Percentiles rank a stretch among this genome's conserved stretches.
Conservation (phyloP, 2,797 vertebrate species). For the Enteromius trimaculatus region DNA sequence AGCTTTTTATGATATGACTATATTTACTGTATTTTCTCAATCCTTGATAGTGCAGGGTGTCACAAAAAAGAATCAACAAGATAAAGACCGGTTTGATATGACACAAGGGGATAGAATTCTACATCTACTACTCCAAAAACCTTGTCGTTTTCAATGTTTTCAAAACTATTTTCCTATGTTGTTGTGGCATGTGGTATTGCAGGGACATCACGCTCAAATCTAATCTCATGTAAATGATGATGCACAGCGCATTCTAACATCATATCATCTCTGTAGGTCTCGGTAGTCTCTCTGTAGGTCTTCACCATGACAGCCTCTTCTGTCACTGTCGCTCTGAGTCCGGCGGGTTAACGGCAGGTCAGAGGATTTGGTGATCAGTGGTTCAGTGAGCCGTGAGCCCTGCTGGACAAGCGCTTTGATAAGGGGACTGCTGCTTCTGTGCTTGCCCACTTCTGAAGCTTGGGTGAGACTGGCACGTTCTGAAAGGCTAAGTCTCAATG, state of each 20-base stretch:
- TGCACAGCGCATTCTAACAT: slow-evolving; percentile 26
- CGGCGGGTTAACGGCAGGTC: slow-evolving; percentile 71
- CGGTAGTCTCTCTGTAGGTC: slow-evolving; percentile 40
- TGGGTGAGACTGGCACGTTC: slow-evolving; percentile 61
- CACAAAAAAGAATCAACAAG: background rate
- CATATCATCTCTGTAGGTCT: slow-evolving; percentile 29
- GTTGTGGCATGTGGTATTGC: background rate
- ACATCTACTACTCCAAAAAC: background rate
- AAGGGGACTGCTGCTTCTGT: slow-evolving; percentile 73
- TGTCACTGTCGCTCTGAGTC: slow-evolving; percentile 73
- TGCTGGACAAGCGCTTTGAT: slow-evolving; percentile 75
- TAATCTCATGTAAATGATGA: slow-evolving; percentile 16
- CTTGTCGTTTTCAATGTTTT: background rate
- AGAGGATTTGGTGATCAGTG: slow-evolving; percentile 71
- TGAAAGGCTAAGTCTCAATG: slow-evolving; percentile 76
- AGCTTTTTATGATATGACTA: background rate
- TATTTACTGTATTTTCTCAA: background rate
- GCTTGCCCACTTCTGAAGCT: slow-evolving; percentile 62
- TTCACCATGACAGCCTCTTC: slow-evolving; percentile 64
- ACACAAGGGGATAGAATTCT: background rate
- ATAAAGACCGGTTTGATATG: too few species aligned
- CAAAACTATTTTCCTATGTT: background rate
- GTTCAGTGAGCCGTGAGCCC: slow-evolving; percentile 59
- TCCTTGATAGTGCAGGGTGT: background rate
- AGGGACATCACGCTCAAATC: slow-evolving; percentile 2